Conservation (phyloP, 2,113 vertebrate species). For the Pachycephala philippinensis region DNA sequence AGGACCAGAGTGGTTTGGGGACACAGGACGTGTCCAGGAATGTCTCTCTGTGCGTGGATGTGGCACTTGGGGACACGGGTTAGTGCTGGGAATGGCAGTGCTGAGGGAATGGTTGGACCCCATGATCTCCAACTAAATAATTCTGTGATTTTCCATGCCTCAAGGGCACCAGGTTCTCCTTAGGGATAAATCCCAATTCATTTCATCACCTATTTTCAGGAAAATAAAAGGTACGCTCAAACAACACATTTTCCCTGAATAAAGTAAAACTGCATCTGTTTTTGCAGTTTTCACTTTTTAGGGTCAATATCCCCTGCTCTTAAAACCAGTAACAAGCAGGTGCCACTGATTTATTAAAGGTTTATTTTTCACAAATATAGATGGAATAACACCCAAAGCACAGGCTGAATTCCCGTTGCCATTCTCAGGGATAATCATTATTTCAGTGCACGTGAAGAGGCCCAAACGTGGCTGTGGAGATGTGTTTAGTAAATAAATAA, state of each 20-base stretch:
- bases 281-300: neutral
- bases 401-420: fast-evolving
- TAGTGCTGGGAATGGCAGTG: neutral
- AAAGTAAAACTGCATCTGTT: neutral
- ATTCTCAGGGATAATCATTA: neutral
- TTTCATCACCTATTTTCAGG: neutral
- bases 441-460: fast-evolving
- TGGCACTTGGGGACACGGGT: neutral
- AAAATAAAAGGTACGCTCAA: neutral
- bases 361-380: neutral
- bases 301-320: neutral
- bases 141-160: neutral
- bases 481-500: neutral
- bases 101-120: neutral
- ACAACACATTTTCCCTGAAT: neutral
- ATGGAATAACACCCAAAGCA: neutral
- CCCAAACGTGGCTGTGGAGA: neutral
- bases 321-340: neutral
- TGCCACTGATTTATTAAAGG: no score
- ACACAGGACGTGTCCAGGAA: neutral
- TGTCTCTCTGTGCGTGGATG: neutral
- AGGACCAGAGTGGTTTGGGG: neutral
- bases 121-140: fast-evolving
- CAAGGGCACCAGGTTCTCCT: neutral
- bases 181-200: neutral